Evolutionary conservation across 2,888 invertebrate species (phyloP).

Genomic region (Muschampia staudingeri): DNA sequence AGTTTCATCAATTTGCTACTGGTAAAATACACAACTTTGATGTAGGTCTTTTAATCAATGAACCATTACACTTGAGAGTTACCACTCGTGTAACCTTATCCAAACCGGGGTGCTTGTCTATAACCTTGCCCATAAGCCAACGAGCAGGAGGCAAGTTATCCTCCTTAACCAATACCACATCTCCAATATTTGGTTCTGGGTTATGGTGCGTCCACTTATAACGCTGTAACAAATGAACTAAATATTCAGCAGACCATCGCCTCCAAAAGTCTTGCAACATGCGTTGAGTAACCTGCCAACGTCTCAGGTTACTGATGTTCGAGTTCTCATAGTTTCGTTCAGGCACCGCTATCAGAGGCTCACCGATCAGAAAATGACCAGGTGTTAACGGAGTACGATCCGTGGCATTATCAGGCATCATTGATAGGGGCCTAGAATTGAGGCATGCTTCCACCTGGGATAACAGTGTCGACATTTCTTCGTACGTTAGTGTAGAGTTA

Average conservation of each 20-base stretch:
- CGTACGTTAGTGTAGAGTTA: constrained; percentile 7
- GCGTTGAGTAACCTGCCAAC: constrained; percentile 2
- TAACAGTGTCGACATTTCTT: constrained; percentile 4
- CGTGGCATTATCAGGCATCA: neutral
- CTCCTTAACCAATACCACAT: neutral
- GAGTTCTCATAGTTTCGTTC: constrained; percentile 1
- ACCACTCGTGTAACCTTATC: neutral
- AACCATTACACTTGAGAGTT: neutral
- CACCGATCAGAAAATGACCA: neutral
- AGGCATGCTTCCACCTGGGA: neutral
- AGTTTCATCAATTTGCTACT: neutral
- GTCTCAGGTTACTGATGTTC: neutral
- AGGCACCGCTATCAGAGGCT: constrained; percentile 10
- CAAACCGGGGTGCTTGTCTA: neutral
- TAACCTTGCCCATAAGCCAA: constrained; percentile 8
- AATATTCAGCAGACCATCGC: neutral
- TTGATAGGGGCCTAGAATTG: neutral
- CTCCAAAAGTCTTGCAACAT: neutral
- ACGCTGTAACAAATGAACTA: neutral
- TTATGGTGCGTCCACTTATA: constrained; percentile 1
- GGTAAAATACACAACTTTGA: constrained; percentile 1
- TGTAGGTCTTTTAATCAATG: constrained; percentile 1
- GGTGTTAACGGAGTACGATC: constrained; percentile 1
- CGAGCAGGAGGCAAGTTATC: neutral
- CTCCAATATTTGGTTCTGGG: neutral